Base-by-base conservation (phyloP, 2,113 vertebrate genomes). In the Rhagologus leucostigma region DNA sequence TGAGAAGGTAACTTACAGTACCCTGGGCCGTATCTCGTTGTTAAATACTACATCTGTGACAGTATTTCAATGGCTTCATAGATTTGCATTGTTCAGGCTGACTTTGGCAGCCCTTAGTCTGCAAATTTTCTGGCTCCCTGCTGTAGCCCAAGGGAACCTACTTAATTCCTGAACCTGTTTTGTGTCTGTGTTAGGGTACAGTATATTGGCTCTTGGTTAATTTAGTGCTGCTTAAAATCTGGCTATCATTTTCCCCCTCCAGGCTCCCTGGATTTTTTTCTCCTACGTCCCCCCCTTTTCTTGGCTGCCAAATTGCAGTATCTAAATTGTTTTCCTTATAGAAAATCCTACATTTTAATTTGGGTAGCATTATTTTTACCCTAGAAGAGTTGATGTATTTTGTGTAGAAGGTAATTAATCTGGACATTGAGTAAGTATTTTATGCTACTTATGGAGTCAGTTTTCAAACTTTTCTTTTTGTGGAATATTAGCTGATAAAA, bases 1-100 rank as follows among this genome's bases (percentile, higher is more conserved):
- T 96, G 99, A 99, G 98, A 99, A 99, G 99, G 99, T 99, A 99
- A 99, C 98, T 99, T 89, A 92, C 91, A 96, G 98, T 96, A 98
- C 92, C 95, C 97, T 97, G 97, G 98, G 92, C 96, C 70, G 73
- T 97, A 97, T 97, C 96, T 98, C 95, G 69, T 97, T 97, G 95
- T 94, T 98, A 96, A 97, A 95, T 98, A 96, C 96, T 97, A 90
- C 97, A 96, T 97, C 97, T 97, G 50, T 98, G 97, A 95, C 97
- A 98, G 96, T 97, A 84, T 98, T 98, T 95, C 96, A 97, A 19
- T 97, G 96, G 91, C 96, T 96, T 97, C 95, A 22, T 97, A 98
- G 96, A 96, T 96, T 93, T 97, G 74, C 95, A 90, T 94, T 98
- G 89, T 83, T 95, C 95, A 97, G 63, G 97, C 94, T 97, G 97